Percentiles rank a stretch among this genome's conserved stretches.
phyloP scores from a whole-genome alignment of 2,888 invertebrate species.

The Ornithoptera priamus region DNA sequence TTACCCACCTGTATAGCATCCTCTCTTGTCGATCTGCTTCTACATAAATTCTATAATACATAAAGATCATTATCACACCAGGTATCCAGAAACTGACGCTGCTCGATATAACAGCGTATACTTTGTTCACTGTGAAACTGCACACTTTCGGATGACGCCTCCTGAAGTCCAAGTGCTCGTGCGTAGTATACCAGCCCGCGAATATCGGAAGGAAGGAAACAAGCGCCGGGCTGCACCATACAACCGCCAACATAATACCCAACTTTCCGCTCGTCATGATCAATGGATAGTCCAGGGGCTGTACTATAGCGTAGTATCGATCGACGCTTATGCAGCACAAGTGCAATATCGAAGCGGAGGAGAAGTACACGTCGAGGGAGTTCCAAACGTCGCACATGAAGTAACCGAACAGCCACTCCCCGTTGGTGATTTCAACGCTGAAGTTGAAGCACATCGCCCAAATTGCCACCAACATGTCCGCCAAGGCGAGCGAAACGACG shows the following conservation, averaged over 20 bases:
- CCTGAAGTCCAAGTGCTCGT: constrained; percentile 86
- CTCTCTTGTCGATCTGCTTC: constrained; percentile 92
- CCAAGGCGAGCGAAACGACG: constrained; percentile 95
- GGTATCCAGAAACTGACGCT: constrained; percentile 97
- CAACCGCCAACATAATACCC: constrained; percentile 90
- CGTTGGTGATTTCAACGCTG: constrained; percentile 90
- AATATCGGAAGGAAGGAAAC: constrained; percentile 97
- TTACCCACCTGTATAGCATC: constrained; percentile 88
- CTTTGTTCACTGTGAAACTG: constrained; percentile 91
- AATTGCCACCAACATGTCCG: constrained; percentile 96
- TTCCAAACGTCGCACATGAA: constrained; percentile 98
- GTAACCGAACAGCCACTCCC: constrained; percentile 92
- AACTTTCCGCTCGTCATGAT: constrained; percentile 93
- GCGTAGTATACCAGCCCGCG: constrained; percentile 96
- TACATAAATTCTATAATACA: constrained; percentile 93
- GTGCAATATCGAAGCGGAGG: constrained; percentile 95
- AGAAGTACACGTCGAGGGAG: constrained; percentile 96
- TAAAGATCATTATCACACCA: constrained; percentile 94
- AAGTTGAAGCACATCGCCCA: constrained; percentile 97
- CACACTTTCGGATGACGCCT: constrained; percentile 86
- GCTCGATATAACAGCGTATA: constrained; percentile 93
- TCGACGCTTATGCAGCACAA: constrained; percentile 95
- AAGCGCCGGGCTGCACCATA: constrained; percentile 95
- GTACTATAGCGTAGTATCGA: constrained; percentile 94
- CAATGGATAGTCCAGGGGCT: constrained; percentile 94